Conservation (phyloP, 2,797 vertebrate genomes). For the Orestias chungarensis region DNA sequence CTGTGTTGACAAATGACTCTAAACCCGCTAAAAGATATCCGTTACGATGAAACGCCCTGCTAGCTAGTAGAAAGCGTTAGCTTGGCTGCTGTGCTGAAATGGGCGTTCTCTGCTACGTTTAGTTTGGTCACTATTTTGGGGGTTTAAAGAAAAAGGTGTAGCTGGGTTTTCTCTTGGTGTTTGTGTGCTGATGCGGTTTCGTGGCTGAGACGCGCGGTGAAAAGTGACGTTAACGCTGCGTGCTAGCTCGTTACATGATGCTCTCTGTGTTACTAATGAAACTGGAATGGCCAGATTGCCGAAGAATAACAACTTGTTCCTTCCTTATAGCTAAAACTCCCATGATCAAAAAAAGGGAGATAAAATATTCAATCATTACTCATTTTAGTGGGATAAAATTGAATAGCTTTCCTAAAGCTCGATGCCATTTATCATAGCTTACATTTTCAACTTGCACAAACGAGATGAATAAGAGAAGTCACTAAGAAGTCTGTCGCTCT, state of each 20-base stretch:
- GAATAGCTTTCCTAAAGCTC: background rate
- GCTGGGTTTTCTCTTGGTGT: background rate
- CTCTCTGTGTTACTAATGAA: slow-evolving; percentile 24
- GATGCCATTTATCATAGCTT: background rate
- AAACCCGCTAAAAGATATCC: slow-evolving; percentile 10
- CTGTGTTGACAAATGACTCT: background rate
- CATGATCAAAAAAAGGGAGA: background rate
- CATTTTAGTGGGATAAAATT: background rate
- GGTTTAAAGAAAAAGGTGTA: slow-evolving; percentile 1
- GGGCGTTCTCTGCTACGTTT: slow-evolving; percentile 73
- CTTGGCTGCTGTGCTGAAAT: slow-evolving; percentile 72
- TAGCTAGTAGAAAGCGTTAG: slow-evolving; percentile 55
- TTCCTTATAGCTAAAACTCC: background rate
- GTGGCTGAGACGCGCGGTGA: slow-evolving; percentile 31
- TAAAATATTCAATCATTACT: background rate
- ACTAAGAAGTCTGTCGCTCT: background rate
- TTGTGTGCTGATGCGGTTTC: background rate
- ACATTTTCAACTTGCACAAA: background rate
- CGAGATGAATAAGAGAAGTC: too few species aligned
- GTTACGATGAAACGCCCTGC: slow-evolving; percentile 50
- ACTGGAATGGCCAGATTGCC: slow-evolving; percentile 22
- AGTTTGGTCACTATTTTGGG: slow-evolving; percentile 22
- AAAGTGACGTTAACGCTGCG: slow-evolving; percentile 27
- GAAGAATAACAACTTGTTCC: background rate
- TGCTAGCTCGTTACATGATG: slow-evolving; percentile 42